Conservation (phyloP, 2,113 vertebrate genomes). For the Melierax canorus region DNA sequence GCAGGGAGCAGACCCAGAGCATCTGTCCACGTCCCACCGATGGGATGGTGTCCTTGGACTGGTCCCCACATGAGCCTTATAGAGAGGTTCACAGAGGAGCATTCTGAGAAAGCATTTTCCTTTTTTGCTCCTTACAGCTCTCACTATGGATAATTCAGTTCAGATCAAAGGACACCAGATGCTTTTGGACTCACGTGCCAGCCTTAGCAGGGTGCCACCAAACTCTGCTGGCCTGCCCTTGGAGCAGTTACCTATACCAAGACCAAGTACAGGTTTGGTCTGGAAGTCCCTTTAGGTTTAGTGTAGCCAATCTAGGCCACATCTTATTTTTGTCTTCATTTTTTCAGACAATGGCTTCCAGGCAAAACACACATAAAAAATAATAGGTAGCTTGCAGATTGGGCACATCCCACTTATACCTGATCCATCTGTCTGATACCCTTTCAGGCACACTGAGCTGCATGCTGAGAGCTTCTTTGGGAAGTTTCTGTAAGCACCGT, state of each 20-base stretch:
- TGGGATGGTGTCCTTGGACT: background rate
- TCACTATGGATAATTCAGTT: background rate
- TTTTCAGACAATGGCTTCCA: background rate
- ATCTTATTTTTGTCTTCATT: background rate
- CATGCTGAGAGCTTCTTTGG: background rate
- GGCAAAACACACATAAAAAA: background rate
- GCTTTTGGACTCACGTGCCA: background rate
- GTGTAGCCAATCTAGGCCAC: background rate
- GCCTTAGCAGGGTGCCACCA: background rate
- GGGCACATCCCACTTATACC: background rate
- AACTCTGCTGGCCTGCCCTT: background rate
- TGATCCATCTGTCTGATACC: background rate
- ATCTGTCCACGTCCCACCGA: accelerated
- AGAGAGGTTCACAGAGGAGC: background rate
- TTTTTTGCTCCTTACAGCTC: background rate
- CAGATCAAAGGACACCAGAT: background rate
- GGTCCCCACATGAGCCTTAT: background rate
- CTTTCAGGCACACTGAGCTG: background rate
- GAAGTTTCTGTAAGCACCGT: background rate
- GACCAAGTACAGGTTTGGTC: background rate
- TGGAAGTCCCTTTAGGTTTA: background rate
- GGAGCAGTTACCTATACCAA: background rate
- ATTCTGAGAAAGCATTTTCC: background rate
- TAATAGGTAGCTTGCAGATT: background rate
- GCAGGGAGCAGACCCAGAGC: background rate